A percentile compares a stretch with the other conserved stretches of the same genome.
These are phyloP conservation scores for Pseudorhombus dupliciocellatus DNA, from an alignment of 2,113 vertebrate genomes.

Conservation along the genomic window DNA sequence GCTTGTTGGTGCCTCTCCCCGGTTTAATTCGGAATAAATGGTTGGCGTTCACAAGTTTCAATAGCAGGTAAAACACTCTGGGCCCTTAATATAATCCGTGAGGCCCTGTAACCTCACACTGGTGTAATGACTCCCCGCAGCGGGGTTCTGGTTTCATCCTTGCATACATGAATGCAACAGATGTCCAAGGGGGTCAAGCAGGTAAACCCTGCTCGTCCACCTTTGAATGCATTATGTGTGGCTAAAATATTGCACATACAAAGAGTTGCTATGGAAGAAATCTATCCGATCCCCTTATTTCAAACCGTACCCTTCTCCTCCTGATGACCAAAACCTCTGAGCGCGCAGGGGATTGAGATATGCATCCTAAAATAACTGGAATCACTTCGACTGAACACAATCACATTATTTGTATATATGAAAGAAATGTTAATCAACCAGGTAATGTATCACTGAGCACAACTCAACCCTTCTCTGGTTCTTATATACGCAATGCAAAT, in stretches of 20 bases:
- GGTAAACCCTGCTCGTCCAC: conserved; percentile 27
- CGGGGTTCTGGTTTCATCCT: conserved; percentile 62
- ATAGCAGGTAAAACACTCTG: conserved; percentile 38
- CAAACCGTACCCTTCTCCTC: conserved; percentile 6
- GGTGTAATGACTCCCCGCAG: conserved; percentile 51
- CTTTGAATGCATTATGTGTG: conserved; percentile 14
- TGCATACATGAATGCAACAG: conserved; percentile 63
- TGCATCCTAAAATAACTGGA: not conserved
- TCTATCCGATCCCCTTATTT: conserved; percentile 5
- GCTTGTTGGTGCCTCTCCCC: conserved; percentile 9
- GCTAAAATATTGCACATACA: conserved; percentile 59
- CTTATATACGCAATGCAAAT: conserved; percentile 14
- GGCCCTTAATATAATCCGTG: conserved; percentile 8
- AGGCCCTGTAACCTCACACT: conserved; percentile 62
- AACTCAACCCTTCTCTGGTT: conserved; percentile 18
- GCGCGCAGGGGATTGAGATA: not conserved
- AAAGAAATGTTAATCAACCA: conserved; percentile 18
- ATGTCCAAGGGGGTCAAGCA: conserved; percentile 34
- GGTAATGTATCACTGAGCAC: conserved; percentile 16
- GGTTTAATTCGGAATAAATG: conserved; percentile 52
- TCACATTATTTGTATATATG: conserved; percentile 20
- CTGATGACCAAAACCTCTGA: not conserved
- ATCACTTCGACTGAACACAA: conserved; percentile 1
- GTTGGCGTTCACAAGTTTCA: conserved; percentile 42
- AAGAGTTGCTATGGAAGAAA: conserved; percentile 23